phyloP scores from a whole-genome alignment of 2,888 invertebrate species.

The Leptothorax acervorum region DNA sequence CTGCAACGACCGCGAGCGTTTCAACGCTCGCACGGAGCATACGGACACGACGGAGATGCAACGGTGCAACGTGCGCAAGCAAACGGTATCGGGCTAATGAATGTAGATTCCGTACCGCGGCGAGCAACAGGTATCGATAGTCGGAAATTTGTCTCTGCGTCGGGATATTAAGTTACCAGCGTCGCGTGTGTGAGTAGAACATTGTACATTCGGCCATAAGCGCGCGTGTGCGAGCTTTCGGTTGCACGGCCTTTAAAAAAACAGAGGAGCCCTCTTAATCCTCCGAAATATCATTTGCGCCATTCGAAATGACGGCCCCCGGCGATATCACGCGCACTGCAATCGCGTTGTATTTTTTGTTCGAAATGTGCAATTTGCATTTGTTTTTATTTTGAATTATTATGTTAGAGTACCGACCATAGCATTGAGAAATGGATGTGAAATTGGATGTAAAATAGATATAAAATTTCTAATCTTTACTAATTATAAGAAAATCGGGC shows the following conservation, averaged over 20 bases:
- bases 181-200: constrained; percentile 26
- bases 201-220: not conserved
- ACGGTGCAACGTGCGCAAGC: constrained; percentile 53
- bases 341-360: not conserved
- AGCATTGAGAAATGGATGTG: not conserved
- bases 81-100: constrained; percentile 71
- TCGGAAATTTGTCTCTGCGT: constrained; percentile 64
- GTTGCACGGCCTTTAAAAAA: constrained; percentile 22
- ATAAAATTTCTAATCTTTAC: not conserved
- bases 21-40: constrained; percentile 54
- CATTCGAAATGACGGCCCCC: not conserved
- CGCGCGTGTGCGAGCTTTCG: constrained; percentile 26
- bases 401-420: not conserved
- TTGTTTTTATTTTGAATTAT: constrained; percentile 5
- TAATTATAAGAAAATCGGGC: not conserved
- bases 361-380: not conserved
- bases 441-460: not conserved
- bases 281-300: constrained; percentile 23
- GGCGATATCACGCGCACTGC: constrained; percentile 3
- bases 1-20: constrained; percentile 55
- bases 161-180: constrained; percentile 74
- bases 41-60: constrained; percentile 62
- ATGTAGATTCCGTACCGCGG: constrained; percentile 72
- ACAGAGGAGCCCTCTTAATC: constrained; percentile 26
- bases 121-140: constrained; percentile 74